Evolutionary conservation across 2,888 invertebrate species (phyloP), one percentile per base, ranked within the genome.

Genomic region (Thelaira solivaga): DNA sequence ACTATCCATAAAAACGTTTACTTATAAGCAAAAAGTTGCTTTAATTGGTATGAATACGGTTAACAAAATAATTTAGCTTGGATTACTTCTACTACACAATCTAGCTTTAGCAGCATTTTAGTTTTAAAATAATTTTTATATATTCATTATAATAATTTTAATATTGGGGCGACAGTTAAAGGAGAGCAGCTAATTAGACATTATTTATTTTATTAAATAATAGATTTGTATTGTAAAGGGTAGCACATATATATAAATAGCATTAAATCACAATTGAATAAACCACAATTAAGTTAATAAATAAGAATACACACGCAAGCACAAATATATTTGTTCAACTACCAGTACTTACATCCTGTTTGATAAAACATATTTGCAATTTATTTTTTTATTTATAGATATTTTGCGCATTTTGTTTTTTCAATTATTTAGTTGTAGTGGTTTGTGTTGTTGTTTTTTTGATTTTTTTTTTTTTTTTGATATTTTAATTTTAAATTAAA

Each of bases 271-370:
- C 26, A 47, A 34, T 7, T 11, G 4, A 62, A 68, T 26, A 29
- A 29, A 29, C 22, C 20, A 49, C 29, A 59, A 3, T 29, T 43
- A 59, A 36, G 16, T 41, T 22, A 39, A 24, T 43, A 13, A 39
- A n/a, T 47, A 69, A 59, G 13, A 43, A 1, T 69, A 71, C 34
- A 34, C 62, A 47, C 34, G 36, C 39, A 4, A 55, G 31, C 31
- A 41, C 4, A 34, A 13, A 39, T 39, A 67, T 10, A 18, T 34
- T 74, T 31, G 16, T 69, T 65, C 53, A 75, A 64, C 80, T 59
- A 69, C 71, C 62, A 81, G 80, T 83, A 83, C 83, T 83, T 83
- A 83, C 83, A 82, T 83, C 83, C 83, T 83, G 83, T 76, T 39
- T 69, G 36, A 34, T 73, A 62, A n/a, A 76, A 64, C 10, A 73